Conservation (phyloP, 2,113 vertebrate genomes). For the Haliaeetus leucogaster region DNA sequence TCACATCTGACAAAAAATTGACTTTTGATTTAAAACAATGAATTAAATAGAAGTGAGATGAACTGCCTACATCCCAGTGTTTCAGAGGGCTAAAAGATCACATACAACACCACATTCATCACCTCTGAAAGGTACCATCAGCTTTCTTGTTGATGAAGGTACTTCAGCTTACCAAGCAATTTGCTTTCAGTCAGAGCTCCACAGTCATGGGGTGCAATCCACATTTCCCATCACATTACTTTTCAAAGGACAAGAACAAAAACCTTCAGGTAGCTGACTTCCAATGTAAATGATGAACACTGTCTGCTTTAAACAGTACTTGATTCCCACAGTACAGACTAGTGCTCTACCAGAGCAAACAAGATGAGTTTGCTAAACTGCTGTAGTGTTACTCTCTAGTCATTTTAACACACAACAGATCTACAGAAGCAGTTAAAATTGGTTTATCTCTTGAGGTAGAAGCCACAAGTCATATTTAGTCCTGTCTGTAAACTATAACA, state of each 20-base stretch:
- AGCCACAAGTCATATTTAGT: conserved; percentile 49
- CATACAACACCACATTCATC: neutral
- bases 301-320: neutral
- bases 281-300: neutral
- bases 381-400: conserved; percentile 8
- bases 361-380: neutral
- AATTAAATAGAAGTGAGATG: neutral
- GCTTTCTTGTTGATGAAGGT: neutral
- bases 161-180: neutral
- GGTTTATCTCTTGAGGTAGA: conserved; percentile 70
- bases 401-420: neutral
- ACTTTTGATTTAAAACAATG: neutral
- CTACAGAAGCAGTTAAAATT: conserved; percentile 36
- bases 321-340: neutral
- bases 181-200: conserved; percentile 26
- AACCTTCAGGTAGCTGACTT: neutral
- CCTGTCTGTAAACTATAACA: conserved; percentile 7
- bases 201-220: neutral
- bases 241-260: neutral
- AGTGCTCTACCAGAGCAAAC: neutral
- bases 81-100: neutral
- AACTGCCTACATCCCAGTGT: neutral
- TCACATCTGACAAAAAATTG: neutral
- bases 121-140: neutral
- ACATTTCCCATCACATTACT: neutral